A percentile compares a stretch with the other conserved stretches of the same genome.
These are phyloP conservation scores for Stenotaenia linearis DNA, from an alignment of 2,888 invertebrate genomes.

Conservation along the genomic window DNA sequence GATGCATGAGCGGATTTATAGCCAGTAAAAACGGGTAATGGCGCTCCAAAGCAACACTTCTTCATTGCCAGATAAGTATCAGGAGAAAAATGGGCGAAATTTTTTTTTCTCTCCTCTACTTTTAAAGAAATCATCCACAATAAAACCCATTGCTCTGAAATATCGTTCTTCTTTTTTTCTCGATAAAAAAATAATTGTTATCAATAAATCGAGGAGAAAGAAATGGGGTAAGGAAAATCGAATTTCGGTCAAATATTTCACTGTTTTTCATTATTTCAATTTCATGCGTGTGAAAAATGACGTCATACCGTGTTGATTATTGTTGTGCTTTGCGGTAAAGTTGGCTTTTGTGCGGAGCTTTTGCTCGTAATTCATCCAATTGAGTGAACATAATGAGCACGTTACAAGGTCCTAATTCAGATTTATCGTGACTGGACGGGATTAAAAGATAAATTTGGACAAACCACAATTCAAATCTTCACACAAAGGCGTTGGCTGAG, in stretches of 20 bases:
- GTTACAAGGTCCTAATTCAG: conserved; percentile 19
- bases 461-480: conserved; percentile 24
- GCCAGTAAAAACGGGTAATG: conserved; percentile 26
- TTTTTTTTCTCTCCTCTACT: neutral
- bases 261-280: neutral
- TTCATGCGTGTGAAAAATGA: neutral
- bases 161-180: neutral
- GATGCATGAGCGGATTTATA: conserved; percentile 20
- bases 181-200: conserved; percentile 9
- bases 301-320: neutral
- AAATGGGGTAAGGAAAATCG: neutral
- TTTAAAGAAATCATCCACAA: conserved; percentile 16
- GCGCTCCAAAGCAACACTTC: conserved; percentile 20
- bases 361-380: conserved; percentile 17
- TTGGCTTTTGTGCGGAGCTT: conserved; percentile 19
- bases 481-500: neutral
- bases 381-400: conserved; percentile 23
- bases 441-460: conserved; percentile 26
- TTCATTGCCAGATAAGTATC: conserved; percentile 26
- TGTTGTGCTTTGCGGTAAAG: conserved; percentile 15
- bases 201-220: conserved; percentile 3
- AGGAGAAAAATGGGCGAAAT: conserved; percentile 7
- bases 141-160: conserved; percentile 11
- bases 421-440: conserved; percentile 22
- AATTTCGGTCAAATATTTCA: neutral